These are phyloP conservation scores for Gastracanthus pulcherrimus DNA, from an alignment of 2,888 invertebrate genomes.

Conservation along the genomic window DNA sequence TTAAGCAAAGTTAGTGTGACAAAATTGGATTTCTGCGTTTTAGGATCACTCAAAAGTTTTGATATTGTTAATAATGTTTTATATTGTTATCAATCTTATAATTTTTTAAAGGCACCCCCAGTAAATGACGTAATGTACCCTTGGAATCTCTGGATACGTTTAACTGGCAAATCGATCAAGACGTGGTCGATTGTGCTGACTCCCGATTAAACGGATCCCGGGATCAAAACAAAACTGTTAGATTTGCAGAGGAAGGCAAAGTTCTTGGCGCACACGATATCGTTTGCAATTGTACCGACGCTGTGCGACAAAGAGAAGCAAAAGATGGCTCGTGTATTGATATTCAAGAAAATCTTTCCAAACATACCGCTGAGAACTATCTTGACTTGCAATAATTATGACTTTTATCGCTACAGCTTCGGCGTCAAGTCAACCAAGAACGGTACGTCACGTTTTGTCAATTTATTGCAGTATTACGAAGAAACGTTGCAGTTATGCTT, in stretches of 20 bases:
- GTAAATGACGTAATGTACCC: too few species aligned
- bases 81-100: too few species aligned
- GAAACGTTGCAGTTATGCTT: neutral
- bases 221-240: neutral
- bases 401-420: neutral
- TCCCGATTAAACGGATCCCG: neutral
- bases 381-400: neutral
- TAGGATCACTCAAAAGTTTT: too few species aligned
- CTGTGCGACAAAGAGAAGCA: neutral
- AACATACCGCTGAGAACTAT: neutral
- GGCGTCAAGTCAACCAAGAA: neutral
- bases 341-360: neutral
- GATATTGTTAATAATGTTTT: too few species aligned
- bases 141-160: neutral
- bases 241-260: neutral
- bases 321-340: neutral
- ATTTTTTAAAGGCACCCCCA: too few species aligned
- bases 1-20: too few species aligned
- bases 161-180: neutral
- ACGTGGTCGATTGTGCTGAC: neutral
- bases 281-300: neutral
- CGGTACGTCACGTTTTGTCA: too few species aligned
- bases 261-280: neutral
- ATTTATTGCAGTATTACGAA: neutral
- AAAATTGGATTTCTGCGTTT: too few species aligned